Evolutionary conservation across 2,797 vertebrate genomes (phyloP).

Genomic region (Alexandromys oeconomus): DNA sequence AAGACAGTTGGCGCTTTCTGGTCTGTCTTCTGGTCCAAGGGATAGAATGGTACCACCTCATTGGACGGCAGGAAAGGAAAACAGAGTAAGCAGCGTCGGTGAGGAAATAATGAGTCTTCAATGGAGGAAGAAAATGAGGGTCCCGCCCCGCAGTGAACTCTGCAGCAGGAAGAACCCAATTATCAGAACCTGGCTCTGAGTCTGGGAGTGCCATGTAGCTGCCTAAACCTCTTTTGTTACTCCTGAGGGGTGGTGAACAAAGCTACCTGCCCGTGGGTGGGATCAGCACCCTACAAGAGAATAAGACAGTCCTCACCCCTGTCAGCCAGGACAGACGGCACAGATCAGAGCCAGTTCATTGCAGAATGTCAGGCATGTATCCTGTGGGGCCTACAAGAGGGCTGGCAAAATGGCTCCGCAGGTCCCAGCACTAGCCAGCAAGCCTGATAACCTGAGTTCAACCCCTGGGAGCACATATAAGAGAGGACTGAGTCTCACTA

Average conservation of each 20-base stretch:
- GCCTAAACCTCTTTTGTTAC: background rate
- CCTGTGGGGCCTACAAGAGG: background rate
- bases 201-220: background rate
- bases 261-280: too few relatives aligned
- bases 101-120: background rate
- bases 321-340: background rate
- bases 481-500: background rate
- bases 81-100: background rate
- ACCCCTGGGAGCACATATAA: background rate
- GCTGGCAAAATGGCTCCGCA: too few relatives aligned
- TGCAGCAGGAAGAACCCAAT: background rate
- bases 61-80: background rate
- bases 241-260: background rate
- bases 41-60: background rate
- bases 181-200: background rate
- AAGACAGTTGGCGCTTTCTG: background rate
- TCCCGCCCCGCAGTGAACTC: background rate
- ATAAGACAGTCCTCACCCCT: background rate
- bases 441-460: background rate
- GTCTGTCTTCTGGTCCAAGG: background rate
- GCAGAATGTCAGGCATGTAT: background rate
- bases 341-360: background rate
- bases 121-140: background rate
- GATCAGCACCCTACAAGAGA: too few relatives aligned
- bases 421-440: background rate